Conservation (phyloP, 2,797 vertebrate species). For the Naso thynnoides region DNA sequence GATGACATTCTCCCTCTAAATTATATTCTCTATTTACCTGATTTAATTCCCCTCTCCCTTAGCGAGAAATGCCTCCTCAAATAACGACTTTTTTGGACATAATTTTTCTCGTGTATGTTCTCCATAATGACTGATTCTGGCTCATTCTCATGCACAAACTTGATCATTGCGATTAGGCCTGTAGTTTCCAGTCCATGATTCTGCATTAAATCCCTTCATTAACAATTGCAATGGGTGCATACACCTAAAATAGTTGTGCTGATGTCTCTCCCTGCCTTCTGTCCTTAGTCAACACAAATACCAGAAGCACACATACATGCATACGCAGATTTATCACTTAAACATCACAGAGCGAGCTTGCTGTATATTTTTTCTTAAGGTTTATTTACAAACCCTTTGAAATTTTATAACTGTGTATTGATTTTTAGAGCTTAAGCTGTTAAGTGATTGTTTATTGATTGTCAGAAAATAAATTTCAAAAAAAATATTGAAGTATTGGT, state of each 20-base stretch:
- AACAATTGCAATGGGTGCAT: slow-evolving; percentile 11
- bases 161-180: slow-evolving; percentile 26
- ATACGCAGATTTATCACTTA: slow-evolving; percentile 40
- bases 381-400: slow-evolving; percentile 50
- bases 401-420: slow-evolving; percentile 51
- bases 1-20: slow-evolving; percentile 36
- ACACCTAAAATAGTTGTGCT: slow-evolving; percentile 9
- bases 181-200: slow-evolving; percentile 28
- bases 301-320: slow-evolving; percentile 8
- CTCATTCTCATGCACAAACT: slow-evolving; percentile 28
- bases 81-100: slow-evolving; percentile 6
- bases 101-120: slow-evolving; percentile 12
- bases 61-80: slow-evolving; percentile 18
- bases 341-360: slow-evolving; percentile 46
- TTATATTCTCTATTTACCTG: slow-evolving; percentile 54
- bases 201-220: slow-evolving; percentile 14
- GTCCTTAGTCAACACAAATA: slow-evolving; percentile 21
- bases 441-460: not conserved
- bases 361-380: slow-evolving; percentile 11
- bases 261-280: slow-evolving; percentile 16
- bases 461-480: slow-evolving; percentile 15
- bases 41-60: slow-evolving; percentile 36
- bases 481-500: not conserved
- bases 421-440: slow-evolving; percentile 5
- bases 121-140: slow-evolving; percentile 29